Percentiles rank a stretch among this genome's conserved stretches.
These are phyloP conservation scores for Notolepis coatsorum DNA, from an alignment of 2,797 vertebrate genomes.

Conservation along the genomic window DNA sequence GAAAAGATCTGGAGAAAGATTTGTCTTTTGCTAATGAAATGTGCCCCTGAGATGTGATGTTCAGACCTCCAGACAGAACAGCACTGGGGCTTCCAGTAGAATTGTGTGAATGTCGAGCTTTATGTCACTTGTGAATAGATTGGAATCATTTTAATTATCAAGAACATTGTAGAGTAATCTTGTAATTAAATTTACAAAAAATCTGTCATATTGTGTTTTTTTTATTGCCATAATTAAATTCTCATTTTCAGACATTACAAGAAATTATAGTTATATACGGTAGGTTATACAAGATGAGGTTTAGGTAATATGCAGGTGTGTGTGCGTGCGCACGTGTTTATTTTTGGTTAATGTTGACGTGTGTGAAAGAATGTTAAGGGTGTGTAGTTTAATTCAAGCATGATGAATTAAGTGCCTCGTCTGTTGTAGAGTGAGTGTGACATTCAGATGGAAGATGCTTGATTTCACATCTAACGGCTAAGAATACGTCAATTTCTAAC, in stretches of 20 bases:
- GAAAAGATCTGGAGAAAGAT: slow-evolving; percentile 26
- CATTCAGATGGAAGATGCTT: slow-evolving; percentile 26
- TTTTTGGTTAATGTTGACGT: background rate
- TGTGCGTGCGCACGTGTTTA: background rate
- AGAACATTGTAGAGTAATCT: slow-evolving; percentile 34
- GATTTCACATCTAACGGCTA: slow-evolving; percentile 24
- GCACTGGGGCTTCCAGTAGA: background rate
- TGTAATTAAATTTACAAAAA: slow-evolving; percentile 61
- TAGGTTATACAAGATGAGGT: too few relatives aligned
- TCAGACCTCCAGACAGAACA: background rate
- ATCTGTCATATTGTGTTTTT: slow-evolving; percentile 10
- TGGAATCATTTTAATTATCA: slow-evolving; percentile 31
- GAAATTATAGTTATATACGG: too few relatives aligned
- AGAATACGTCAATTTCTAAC: background rate
- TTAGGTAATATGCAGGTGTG: background rate
- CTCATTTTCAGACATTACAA: too few relatives aligned
- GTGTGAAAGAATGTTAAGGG: background rate
- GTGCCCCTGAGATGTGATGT: slow-evolving; percentile 15
- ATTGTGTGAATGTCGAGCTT: background rate
- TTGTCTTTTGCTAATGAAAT: slow-evolving; percentile 56
- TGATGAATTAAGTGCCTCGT: background rate
- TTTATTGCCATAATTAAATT: too few relatives aligned
- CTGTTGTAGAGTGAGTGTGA: slow-evolving; percentile 13
- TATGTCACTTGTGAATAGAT: slow-evolving; percentile 33
- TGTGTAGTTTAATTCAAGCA: background rate